Base-by-base conservation (phyloP, 2,888 invertebrate species). In the Tinea pellionella region DNA sequence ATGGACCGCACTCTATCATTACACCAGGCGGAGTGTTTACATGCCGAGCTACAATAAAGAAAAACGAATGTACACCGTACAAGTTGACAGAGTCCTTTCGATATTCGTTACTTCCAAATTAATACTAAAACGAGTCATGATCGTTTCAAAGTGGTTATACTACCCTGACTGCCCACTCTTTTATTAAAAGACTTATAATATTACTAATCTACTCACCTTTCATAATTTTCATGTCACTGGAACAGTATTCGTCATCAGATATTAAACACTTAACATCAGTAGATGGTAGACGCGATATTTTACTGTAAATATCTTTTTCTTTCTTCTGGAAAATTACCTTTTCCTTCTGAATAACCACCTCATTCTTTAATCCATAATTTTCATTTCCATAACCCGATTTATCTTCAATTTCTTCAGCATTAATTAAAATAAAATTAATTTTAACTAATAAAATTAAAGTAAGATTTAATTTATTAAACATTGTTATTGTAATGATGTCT, bases 181-280 rank as follows among this genome's bases (percentile, higher is more conserved):
- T n/a, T n/a, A n/a, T n/a, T n/a, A n/a, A n/a, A n/a, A n/a, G n/a
- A n/a, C n/a, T n/a, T n/a, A n/a, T n/a, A n/a, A n/a, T n/a, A n/a
- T n/a, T n/a, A n/a, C n/a, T n/a, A n/a, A n/a, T n/a, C n/a, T 24
- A 53, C 53, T 78, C 67, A 87, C 87, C 74, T 75, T 87, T 87
- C 43, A 78, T 73, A 63, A 70, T 65, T 13, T 70, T 67, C 86
- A 86, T 86, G 42, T 77, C 67, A 62, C 70, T 74, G 0, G 79
- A 74, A 63, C 87, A 87, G 62, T 84, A 76, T 41, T 69, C 69
- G 60, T 86, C 80, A 2, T 76, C 77, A 0, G 86, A 86, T 80
- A 85, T 83, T 65, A 87, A 66, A 55, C 87, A 87, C 66, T 86
- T 87, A 4, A 87, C 82, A 58, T 86, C 86, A 55, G 68, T 65